Evolutionary conservation across 2,113 vertebrate species (phyloP).

Genomic region (Ageneiosus marmoratus): DNA sequence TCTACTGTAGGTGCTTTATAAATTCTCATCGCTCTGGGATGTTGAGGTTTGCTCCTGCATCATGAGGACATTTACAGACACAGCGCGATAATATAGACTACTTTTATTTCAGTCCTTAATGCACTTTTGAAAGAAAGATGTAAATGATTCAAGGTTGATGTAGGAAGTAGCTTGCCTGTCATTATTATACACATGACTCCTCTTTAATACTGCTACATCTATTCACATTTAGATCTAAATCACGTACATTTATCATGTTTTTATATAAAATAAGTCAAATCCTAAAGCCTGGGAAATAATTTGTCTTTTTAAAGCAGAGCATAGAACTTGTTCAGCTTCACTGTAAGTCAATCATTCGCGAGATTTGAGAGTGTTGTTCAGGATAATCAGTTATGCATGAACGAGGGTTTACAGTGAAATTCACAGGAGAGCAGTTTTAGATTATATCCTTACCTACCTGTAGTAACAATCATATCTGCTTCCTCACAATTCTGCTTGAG

Average conservation of each 20-base stretch:
- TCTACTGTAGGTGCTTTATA: slow-evolving; percentile 32
- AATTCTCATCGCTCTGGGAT: slow-evolving; percentile 41
- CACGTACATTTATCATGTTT: background rate
- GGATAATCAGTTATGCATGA: background rate
- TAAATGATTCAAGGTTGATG: slow-evolving; percentile 54
- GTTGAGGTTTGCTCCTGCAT: slow-evolving; percentile 20
- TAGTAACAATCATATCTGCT: background rate
- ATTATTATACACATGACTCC: slow-evolving; percentile 23
- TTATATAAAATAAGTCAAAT: slow-evolving; percentile 56
- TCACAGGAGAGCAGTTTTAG: background rate
- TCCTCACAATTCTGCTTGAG: slow-evolving; percentile 3
- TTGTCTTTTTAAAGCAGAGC: background rate
- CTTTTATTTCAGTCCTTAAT: slow-evolving; percentile 61
- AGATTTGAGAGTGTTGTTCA: background rate
- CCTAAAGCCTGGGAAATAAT: background rate
- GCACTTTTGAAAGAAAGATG: slow-evolving; percentile 70
- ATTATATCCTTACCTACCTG: background rate
- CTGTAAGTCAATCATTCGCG: background rate
- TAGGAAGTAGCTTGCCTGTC: slow-evolving; percentile 31
- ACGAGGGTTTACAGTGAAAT: background rate
- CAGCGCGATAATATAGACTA: slow-evolving; percentile 55
- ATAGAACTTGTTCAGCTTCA: background rate
- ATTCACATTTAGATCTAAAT: slow-evolving; percentile 16
- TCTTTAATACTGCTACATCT: slow-evolving; percentile 32
- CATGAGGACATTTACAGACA: slow-evolving; percentile 49